A percentile compares a stretch with the other conserved stretches of the same genome.
Evolutionary conservation across 2,113 vertebrate species (phyloP).

Genomic region (Callorhinus ursinus): DNA sequence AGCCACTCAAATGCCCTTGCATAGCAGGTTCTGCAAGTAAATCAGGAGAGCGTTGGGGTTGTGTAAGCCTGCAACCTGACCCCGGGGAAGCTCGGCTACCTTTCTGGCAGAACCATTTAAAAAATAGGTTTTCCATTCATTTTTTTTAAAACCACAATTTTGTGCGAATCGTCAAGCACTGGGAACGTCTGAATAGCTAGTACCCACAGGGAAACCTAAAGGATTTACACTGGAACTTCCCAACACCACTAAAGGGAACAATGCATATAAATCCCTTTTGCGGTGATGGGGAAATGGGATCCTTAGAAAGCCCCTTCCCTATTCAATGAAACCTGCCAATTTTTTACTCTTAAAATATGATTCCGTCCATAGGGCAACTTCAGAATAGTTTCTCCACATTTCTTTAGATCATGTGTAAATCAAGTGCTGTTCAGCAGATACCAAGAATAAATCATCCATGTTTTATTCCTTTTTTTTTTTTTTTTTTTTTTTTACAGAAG

Average conservation of each 20-base stretch:
- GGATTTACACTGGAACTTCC: conserved; percentile 61
- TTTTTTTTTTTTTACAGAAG: conserved; percentile 71
- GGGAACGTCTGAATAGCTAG: neutral
- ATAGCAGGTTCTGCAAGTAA: conserved; percentile 66
- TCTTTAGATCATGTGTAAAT: conserved; percentile 72
- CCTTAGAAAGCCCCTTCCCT: conserved; percentile 80
- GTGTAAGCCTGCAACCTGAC: conserved; percentile 49
- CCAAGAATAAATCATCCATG: conserved; percentile 43
- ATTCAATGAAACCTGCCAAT: conserved; percentile 75
- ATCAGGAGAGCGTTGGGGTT: conserved; percentile 39
- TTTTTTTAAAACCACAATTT: conserved; percentile 58
- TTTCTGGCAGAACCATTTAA: conserved; percentile 27
- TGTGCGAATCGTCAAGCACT: conserved; percentile 33
- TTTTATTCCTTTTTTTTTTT: conserved; percentile 69
- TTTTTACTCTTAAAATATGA: conserved; percentile 80
- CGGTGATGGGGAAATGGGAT: conserved; percentile 70
- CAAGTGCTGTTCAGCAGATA: conserved; percentile 58
- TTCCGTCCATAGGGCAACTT: conserved; percentile 53
- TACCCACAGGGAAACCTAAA: conserved; percentile 51
- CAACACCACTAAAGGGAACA: conserved; percentile 63
- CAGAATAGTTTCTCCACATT: conserved; percentile 73
- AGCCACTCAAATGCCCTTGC: conserved; percentile 59
- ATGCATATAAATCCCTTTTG: conserved; percentile 70
- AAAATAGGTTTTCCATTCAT: conserved; percentile 55
- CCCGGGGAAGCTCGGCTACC: neutral